Evolutionary conservation across 2,797 vertebrate species (phyloP), one percentile per base, ranked within the genome.

Genomic region (Aythya fuligula): DNA sequence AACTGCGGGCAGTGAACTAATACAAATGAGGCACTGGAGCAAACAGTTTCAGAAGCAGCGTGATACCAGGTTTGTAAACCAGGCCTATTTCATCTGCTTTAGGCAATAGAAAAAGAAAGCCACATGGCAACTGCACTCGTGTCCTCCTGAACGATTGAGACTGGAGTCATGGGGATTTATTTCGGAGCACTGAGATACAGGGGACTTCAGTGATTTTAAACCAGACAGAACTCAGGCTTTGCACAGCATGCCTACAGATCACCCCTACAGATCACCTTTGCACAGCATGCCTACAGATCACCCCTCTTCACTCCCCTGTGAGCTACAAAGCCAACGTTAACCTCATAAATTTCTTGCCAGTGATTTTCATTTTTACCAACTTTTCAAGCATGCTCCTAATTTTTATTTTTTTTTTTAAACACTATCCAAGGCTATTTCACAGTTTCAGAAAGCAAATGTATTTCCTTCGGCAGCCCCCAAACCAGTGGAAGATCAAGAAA

Each of bases 121-220:
- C 47, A 94, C 85, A n/a, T 64, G 53, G 71, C 80, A 97, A 82
- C 60, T 82, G 93, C 8, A 82, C 56, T 91, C 70, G 13, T 88
- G 47, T 53, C 86, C 56, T 89, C 74, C 61, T 64, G 27, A 94
- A 87, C 43, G 43, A 79, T 38, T 22, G 82, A 70, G 67, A 90
- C 39, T 51, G 16, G 89, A 92, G 56, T 71, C 84, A 76, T 17
- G 69, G 36, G 60, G 77, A 88, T 80, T 85, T 73, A 70, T 30
- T 87, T 76, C 25, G 24, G n/a, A 78, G 41, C 66, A 65, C 56
- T 27, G 91, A 90, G 58, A 64, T 9, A 43, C 36, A 85, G 47
- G 64, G 81, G 64, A 67, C 77, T 91, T 70, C 22, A 71, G 27
- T 20, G 34, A 82, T 53, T 82, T 88, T 79, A 70, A 67, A 88